Percentiles rank a stretch among this genome's conserved stretches.
These are phyloP conservation scores for Acanthopleura granulata DNA, from an alignment of 2,888 invertebrate species.

Conservation along the genomic window DNA sequence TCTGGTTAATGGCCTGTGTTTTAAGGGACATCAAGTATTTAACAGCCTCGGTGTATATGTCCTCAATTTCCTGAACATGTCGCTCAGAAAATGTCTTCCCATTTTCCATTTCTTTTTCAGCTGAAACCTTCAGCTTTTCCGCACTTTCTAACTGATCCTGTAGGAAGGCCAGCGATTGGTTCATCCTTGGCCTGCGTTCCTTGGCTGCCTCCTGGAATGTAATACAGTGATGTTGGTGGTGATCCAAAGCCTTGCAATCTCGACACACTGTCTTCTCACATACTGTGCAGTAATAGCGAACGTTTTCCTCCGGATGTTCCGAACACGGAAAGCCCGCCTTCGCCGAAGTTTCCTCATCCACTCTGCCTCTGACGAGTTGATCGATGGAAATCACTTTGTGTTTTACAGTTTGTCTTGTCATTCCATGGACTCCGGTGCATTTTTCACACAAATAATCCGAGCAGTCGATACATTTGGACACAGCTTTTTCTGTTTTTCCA, in stretches of 20 bases:
- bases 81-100: not conserved
- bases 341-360: not conserved
- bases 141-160: not conserved
- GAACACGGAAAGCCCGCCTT: not conserved
- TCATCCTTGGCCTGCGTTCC: not conserved
- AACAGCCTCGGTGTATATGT: not conserved
- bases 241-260: slow-evolving; percentile 3
- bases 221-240: not conserved
- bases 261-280: slow-evolving; percentile 3
- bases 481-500: not conserved
- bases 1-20: not conserved
- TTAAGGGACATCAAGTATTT: not conserved
- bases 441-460: slow-evolving; percentile 8
- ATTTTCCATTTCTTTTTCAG: not conserved
- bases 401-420: not conserved
- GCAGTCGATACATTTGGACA: slow-evolving; percentile 9
- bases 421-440: not conserved
- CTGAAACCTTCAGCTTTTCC: no score
- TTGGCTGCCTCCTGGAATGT: not conserved
- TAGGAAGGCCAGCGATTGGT: not conserved
- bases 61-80: not conserved
- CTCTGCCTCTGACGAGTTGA: not conserved
- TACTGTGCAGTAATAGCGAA: not conserved
- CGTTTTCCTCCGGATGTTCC: not conserved
- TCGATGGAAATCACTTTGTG: not conserved